Evolutionary conservation across 2,113 vertebrate species (phyloP).

Genomic region (Oncorhynchus kisutch): DNA sequence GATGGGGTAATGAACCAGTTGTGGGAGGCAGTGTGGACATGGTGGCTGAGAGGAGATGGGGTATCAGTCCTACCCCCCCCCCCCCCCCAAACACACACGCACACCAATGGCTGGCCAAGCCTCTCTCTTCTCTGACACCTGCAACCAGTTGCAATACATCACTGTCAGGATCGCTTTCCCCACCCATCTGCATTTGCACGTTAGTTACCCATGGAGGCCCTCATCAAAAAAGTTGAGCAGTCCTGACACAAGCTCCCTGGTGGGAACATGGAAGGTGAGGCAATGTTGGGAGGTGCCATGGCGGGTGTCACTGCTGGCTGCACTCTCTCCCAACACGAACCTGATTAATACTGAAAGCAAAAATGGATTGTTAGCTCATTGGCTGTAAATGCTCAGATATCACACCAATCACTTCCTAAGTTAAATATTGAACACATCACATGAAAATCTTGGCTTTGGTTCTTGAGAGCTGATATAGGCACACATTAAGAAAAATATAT

Average conservation of each 20-base stretch:
- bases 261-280: conserved; percentile 90
- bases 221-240: conserved; percentile 94
- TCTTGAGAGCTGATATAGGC: background rate
- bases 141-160: conserved; percentile 99
- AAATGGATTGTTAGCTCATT: conserved; percentile 74
- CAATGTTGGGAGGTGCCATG: conserved; percentile 84
- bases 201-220: conserved; percentile 91
- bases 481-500: no score
- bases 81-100: conserved; percentile 17
- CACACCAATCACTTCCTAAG: conserved; percentile 19
- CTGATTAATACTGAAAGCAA: conserved; percentile 91
- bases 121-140: conserved; percentile 84
- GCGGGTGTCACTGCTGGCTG: conserved; percentile 86
- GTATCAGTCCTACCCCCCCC: conserved; percentile 55
- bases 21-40: conserved; percentile 72
- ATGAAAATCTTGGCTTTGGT: background rate
- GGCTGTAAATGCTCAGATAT: conserved; percentile 34
- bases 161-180: conserved; percentile 96
- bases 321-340: conserved; percentile 80
- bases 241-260: conserved; percentile 90
- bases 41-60: conserved; percentile 49
- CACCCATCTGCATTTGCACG: conserved; percentile 89
- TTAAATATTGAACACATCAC: background rate
- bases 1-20: conserved; percentile 76
- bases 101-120: conserved; percentile 76